Conservation (phyloP, 2,888 invertebrate species). For the Hetaerina titia region DNA sequence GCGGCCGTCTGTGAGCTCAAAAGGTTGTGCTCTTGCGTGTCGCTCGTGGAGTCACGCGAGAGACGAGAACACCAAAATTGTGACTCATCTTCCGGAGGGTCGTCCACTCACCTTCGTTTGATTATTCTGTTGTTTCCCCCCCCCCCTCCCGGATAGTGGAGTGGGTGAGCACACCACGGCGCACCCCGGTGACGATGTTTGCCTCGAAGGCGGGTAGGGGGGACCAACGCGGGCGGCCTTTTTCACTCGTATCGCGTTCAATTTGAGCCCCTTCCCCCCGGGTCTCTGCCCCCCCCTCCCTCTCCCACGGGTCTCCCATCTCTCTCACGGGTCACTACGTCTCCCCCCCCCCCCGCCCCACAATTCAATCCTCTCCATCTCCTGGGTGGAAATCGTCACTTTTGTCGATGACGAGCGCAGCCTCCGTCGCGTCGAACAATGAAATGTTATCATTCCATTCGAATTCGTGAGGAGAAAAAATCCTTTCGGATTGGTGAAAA, state of each 20-base stretch:
- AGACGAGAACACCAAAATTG: not conserved
- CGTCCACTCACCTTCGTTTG: constrained; percentile 26
- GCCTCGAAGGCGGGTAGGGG: too few relatives aligned
- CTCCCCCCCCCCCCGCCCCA: too few relatives aligned
- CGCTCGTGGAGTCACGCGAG: constrained; percentile 23
- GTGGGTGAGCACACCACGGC: too few relatives aligned
- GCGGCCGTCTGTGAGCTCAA: not conserved
- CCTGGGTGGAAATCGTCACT: not conserved
- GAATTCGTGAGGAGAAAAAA: not conserved
- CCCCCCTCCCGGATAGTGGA: not conserved
- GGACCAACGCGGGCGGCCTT: too few relatives aligned
- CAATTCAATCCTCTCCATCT: too few relatives aligned
- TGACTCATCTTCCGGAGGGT: constrained; percentile 29
- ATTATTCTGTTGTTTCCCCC: not conserved
- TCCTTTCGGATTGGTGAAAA: not conserved
- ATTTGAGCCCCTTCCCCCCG: too few relatives aligned
- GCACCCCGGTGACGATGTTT: too few relatives aligned
- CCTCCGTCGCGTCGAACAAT: not conserved
- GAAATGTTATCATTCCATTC: not conserved
- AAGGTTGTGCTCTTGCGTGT: constrained; percentile 20
- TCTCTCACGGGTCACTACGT: too few relatives aligned
- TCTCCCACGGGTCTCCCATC: too few relatives aligned
- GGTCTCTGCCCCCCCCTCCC: too few relatives aligned
- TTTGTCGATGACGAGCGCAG: not conserved
- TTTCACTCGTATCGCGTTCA: too few relatives aligned